These are phyloP conservation scores for Drosophila tanythrix DNA, from an alignment of 2,888 invertebrate species.

Conservation along the genomic window DNA sequence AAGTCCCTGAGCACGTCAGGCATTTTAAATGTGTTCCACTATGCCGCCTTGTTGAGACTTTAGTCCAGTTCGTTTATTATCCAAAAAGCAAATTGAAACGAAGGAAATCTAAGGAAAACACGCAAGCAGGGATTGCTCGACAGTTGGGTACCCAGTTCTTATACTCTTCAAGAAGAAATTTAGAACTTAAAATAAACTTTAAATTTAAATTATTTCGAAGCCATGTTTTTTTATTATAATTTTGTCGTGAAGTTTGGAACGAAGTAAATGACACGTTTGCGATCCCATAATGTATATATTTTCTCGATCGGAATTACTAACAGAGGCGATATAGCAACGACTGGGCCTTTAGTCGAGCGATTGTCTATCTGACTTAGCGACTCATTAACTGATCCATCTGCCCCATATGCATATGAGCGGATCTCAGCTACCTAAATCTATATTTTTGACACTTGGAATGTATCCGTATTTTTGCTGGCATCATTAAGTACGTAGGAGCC, in stretches of 20 bases:
- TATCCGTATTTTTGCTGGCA: background rate
- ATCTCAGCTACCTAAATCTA: background rate
- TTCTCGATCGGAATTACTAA: background rate
- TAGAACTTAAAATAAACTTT: background rate
- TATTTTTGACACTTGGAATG: background rate
- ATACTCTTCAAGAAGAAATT: background rate
- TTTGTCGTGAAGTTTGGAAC: background rate
- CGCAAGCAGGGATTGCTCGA: background rate
- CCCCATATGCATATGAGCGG: background rate
- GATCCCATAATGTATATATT: background rate
- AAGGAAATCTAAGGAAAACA: slow-evolving; percentile 2
- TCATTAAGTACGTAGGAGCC: background rate
- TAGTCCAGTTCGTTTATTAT: slow-evolving; percentile 54
- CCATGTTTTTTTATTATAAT: background rate
- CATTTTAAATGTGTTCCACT: slow-evolving; percentile 63
- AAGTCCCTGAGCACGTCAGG: slow-evolving; percentile 44
- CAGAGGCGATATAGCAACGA: background rate
- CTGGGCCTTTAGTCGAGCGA: background rate
- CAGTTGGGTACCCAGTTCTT: background rate
- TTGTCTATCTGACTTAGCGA: background rate
- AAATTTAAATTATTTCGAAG: background rate
- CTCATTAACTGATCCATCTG: background rate
- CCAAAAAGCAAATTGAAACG: slow-evolving; percentile 35
- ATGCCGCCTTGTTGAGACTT: slow-evolving; percentile 57
- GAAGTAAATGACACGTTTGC: background rate